These are phyloP conservation scores for Diplosoma virens DNA, from an alignment of 23 tunicate species.

Conservation along the genomic window DNA sequence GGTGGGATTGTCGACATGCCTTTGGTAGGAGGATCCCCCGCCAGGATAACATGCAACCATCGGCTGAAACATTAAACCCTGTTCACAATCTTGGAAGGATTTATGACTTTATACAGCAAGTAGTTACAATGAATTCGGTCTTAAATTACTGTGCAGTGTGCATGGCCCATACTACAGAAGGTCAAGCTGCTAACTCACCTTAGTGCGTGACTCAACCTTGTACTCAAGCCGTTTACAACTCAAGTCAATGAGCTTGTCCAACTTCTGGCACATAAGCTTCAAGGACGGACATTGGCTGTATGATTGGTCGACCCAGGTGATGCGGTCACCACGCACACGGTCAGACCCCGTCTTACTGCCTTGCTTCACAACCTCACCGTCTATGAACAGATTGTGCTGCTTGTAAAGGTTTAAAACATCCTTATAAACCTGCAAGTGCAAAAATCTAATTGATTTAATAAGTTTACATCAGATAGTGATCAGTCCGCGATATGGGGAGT, in stretches of 20 bases:
- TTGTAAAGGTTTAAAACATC: conserved; percentile 3
- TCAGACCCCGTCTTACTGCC: conserved; percentile 41
- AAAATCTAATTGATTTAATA: neutral
- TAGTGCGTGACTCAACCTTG: conserved; percentile 41
- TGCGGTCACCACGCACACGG: conserved; percentile 47
- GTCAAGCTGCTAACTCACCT: too few relatives aligned
- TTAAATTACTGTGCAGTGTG: too few relatives aligned
- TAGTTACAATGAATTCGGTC: too few relatives aligned
- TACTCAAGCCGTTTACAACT: neutral
- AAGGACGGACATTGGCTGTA: conserved; percentile 27
- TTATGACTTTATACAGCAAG: too few relatives aligned
- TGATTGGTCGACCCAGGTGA: conserved; percentile 53
- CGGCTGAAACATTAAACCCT: conserved; percentile 34
- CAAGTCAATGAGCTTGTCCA: conserved; percentile 56
- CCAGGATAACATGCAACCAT: conserved; percentile 96
- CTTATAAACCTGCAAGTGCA: neutral
- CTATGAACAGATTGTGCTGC: neutral
- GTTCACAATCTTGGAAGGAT: too few relatives aligned
- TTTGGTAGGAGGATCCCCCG: conserved; percentile 58
- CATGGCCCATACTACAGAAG: too few relatives aligned
- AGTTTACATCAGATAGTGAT: neutral
- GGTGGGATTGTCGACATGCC: conserved; percentile 85
- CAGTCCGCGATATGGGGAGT: neutral
- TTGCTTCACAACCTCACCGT: conserved; percentile 55
- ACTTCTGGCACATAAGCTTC: conserved; percentile 37